These are phyloP conservation scores for Danio choprae DNA, from an alignment of 2,797 vertebrate genomes.

Conservation along the genomic window DNA sequence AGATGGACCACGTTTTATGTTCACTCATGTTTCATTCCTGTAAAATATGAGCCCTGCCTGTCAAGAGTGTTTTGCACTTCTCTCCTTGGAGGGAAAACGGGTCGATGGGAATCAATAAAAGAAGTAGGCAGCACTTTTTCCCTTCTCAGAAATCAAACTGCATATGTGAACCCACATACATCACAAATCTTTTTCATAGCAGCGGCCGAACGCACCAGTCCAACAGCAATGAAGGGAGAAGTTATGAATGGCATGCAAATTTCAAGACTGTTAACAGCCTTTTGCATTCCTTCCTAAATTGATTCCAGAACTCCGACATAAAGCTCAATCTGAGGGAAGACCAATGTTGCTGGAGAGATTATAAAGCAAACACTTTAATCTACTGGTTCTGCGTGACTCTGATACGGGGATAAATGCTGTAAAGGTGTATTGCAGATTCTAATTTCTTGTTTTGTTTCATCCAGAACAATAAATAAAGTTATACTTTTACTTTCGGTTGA, in stretches of 20 bases:
- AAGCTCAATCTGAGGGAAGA: slow-evolving; percentile 46
- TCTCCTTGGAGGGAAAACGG: slow-evolving; percentile 34
- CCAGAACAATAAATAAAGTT: not conserved
- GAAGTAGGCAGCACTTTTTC: slow-evolving; percentile 12
- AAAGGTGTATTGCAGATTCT: not conserved
- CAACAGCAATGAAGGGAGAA: slow-evolving; percentile 12
- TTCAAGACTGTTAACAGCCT: slow-evolving; percentile 41
- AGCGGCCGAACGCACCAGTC: not conserved
- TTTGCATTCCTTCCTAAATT: slow-evolving; percentile 60
- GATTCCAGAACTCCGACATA: slow-evolving; percentile 56
- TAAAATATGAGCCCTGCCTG: slow-evolving; percentile 28
- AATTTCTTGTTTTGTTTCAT: not conserved
- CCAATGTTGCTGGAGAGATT: slow-evolving; percentile 13
- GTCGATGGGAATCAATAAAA: slow-evolving; percentile 38
- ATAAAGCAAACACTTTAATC: not conserved
- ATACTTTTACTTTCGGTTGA: not conserved
- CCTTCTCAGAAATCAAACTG: slow-evolving; percentile 39
- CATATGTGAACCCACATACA: not conserved
- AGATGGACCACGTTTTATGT: slow-evolving; percentile 22
- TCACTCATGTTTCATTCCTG: not conserved
- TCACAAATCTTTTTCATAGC: not conserved
- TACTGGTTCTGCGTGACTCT: not conserved
- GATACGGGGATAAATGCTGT: not conserved
- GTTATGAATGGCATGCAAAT: slow-evolving; percentile 48
- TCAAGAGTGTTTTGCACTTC: slow-evolving; percentile 27